Base-by-base conservation (phyloP, 1,140 invertebrate species). In the Myzus persicae region DNA sequence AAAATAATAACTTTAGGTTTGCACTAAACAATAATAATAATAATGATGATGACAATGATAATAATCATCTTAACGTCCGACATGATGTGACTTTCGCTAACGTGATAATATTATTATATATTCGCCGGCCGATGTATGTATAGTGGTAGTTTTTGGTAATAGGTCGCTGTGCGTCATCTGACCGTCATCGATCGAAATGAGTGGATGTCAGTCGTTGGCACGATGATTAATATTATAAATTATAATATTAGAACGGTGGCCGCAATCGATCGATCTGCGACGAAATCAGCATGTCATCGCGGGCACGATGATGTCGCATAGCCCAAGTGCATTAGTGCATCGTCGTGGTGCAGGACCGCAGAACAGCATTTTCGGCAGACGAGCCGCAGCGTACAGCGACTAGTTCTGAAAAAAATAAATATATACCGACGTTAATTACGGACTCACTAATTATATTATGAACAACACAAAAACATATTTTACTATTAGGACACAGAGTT, bases 11-110 rank as follows among this genome's bases (percentile, higher is more conserved):
- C 48, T 38, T 85, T 22, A 51, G 46, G 8, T 89, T 89, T 38
- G 87, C 87, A 51, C 44, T 48, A 54, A 89, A 89, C 38, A 89
- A 88, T 88, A 51, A 88, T 88, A 31, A 87, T 20, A 40, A 82
- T 82, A 26, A 48, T 48, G 14, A 48, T 48, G 14, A 48, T 48
- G 14, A 18, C 9, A 9, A 44, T 18, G 0, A 82, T 40, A 40
- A 82, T 40, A 82, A 84, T 44, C 11, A 48, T 87, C 84, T 26
- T n/a, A 46, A 46, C 31, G 42, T 88, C 85, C 44, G 44, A 88
- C 44, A 22, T 46, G 48, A 22, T 20, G 59, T 76, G 85, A 46
- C 36, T 48, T 87, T 87, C 31, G 38, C 36, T 76, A n/a, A 76
- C 11, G 59, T 76, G 59, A n/a, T 76, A 51, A 22, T 51, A 24